phyloP scores from a whole-genome alignment of 2,888 invertebrate genomes.

The Diploptera punctata region DNA sequence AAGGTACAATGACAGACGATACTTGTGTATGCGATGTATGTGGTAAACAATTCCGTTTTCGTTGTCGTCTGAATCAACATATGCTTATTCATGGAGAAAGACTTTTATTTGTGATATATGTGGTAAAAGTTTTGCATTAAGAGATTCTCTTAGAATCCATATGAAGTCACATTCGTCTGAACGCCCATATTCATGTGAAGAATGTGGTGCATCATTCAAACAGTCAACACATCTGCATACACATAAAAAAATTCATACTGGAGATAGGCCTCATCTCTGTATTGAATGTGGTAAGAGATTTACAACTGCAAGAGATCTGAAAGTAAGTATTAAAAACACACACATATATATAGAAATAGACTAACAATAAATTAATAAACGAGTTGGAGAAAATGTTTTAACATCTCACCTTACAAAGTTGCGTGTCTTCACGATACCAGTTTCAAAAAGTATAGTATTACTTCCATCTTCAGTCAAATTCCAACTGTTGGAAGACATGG shows the following conservation, averaged over 20 bases:
- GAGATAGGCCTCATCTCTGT: not conserved
- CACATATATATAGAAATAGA: too few relatives aligned
- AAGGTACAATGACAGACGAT: not conserved
- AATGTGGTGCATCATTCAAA: not conserved
- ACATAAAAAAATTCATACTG: not conserved
- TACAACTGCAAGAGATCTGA: not conserved
- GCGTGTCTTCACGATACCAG: too few relatives aligned
- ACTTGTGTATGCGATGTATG: slow-evolving; percentile 9
- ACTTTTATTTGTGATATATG: slow-evolving; percentile 16
- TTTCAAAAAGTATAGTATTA: not conserved
- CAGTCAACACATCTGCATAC: not conserved
- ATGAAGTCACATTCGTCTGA: not conserved
- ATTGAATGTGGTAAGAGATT: slow-evolving; percentile 4
- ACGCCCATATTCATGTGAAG: not conserved
- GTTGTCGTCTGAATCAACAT: not conserved
- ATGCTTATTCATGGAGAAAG: slow-evolving; percentile 6
- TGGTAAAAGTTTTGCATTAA: slow-evolving; percentile 15
- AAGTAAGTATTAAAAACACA: too few relatives aligned
- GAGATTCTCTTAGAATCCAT: not conserved
- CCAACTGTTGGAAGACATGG: too few relatives aligned
- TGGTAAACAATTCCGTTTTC: slow-evolving; percentile 4
- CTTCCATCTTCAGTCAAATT: not conserved
- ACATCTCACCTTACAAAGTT: too few relatives aligned
- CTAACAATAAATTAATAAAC: too few relatives aligned
- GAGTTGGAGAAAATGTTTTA: too few relatives aligned